phyloP scores from a whole-genome alignment of 2,888 invertebrate species.

The Cephalotes varians region DNA sequence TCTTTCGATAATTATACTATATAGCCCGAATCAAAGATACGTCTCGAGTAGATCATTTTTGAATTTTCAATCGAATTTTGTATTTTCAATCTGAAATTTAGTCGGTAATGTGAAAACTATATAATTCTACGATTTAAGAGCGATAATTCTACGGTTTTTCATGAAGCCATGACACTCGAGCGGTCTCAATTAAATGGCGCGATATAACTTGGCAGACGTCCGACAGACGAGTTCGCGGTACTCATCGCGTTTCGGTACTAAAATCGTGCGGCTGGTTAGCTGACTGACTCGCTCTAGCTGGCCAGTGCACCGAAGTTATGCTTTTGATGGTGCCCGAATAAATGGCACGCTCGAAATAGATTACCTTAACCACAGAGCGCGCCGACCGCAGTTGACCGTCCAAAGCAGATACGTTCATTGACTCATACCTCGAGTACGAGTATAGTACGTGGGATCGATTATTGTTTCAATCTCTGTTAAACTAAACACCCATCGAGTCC shows the following conservation, averaged over 20 bases:
- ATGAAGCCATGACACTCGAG: background rate
- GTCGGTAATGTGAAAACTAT: background rate
- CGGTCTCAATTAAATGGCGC: background rate
- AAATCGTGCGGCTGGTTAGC: conserved; percentile 26
- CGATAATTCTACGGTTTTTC: no score
- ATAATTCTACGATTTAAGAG: background rate
- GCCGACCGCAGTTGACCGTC: conserved; percentile 20
- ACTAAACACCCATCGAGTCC: background rate
- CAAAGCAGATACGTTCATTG: conserved; percentile 47
- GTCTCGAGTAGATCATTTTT: background rate
- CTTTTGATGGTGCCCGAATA: conserved; percentile 41
- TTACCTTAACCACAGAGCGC: conserved; percentile 29
- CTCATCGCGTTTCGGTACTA: conserved; percentile 19
- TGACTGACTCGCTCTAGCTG: conserved; percentile 9
- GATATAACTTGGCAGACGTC: conserved; percentile 47
- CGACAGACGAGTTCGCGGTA: conserved; percentile 18
- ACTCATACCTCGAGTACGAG: conserved; percentile 11
- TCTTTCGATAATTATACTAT: background rate
- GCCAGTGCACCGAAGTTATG: conserved; percentile 38
- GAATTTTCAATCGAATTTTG: background rate
- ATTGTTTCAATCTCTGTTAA: conserved; percentile 21
- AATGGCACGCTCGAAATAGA: conserved; percentile 44
- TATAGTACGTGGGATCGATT: conserved; percentile 11
- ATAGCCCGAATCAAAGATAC: background rate
- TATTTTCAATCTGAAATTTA: background rate